Base-by-base conservation (phyloP, 2,113 vertebrate species). In the Perognathus longimembris region DNA sequence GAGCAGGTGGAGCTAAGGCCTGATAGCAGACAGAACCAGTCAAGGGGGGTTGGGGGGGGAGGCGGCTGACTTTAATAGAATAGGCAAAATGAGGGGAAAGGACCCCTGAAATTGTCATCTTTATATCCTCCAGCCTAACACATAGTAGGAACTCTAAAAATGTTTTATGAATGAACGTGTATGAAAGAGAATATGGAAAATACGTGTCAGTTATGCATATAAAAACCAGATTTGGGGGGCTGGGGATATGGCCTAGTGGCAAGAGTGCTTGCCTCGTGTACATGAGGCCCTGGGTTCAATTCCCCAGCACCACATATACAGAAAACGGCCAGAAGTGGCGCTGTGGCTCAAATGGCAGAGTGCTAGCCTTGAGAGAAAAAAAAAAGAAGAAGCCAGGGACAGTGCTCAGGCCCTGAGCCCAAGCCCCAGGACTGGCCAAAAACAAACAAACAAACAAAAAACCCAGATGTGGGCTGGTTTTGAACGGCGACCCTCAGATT, bases 1-100 rank as follows among this genome's bases (percentile, higher is more conserved):
- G 30, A 85, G 90, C 86, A n/a, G 75, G 90, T 87, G 57, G 34
- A 64, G 50, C 34, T 15, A 34, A 82, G 67, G 71, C 81, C 63
- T 5, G 28, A 45, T 61, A 83, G 59, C 14, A 32, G 50, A 64
- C 59, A 12, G 70, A 26, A 36, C 50, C 40, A 54, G 12, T 54
- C 15, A 4, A 15, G 11, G 24, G 59, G 6, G 59, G 21, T 7
- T 21, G 24, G 59, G 67, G 32, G 22, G 3, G n/a, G 50, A n/a
- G 71, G 2, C 26, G 18, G 64, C 40, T 22, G 6, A 7, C n/a
- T 81, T 59, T 69, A 20, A 26, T 17, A 24, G 30, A 36, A 38
- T 17, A 24, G n/a, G 42, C 63, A 75, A 54, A 70, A 17, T 40
- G 0, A 59, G 26, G 9, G 70, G 3, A 1, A 1, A 7, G 18